phyloP scores from a whole-genome alignment of 1,140 invertebrate species.

The Halyomorpha halys region DNA sequence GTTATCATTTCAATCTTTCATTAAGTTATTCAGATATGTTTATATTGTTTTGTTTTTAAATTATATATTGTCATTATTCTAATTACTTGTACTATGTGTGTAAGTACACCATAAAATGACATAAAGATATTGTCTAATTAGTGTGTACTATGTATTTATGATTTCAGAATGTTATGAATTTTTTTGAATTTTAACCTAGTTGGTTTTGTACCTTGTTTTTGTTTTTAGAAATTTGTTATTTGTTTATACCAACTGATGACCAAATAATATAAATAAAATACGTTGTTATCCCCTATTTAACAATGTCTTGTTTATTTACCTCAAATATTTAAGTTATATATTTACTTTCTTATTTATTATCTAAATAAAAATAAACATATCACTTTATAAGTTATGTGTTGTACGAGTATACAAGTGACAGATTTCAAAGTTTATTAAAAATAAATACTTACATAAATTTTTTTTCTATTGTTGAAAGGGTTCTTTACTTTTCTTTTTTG shows the following conservation, averaged over 20 bases:
- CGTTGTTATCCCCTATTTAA: conserved; percentile 29
- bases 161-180: conserved; percentile 23
- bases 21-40: conserved; percentile 20
- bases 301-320: conserved; percentile 4
- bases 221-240: conserved; percentile 27
- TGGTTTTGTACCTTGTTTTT: conserved; percentile 25
- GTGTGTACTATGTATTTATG: conserved; percentile 25
- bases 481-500: too few species aligned
- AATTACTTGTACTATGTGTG: neutral
- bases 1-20: conserved; percentile 17
- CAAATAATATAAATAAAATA: conserved; percentile 28
- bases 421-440: too few species aligned
- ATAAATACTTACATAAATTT: too few species aligned
- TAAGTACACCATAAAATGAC: too few species aligned
- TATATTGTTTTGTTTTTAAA: conserved; percentile 21
- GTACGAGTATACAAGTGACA: too few species aligned
- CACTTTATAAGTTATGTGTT: too few species aligned
- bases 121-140: neutral
- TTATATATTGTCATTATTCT: conserved; percentile 21
- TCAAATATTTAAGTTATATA: neutral
- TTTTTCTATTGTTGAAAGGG: too few species aligned
- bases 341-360: too few species aligned
- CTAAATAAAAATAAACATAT: too few species aligned
- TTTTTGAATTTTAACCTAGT: conserved; percentile 1
- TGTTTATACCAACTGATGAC: conserved; percentile 29